Percentiles rank a stretch among this genome's conserved stretches.
Conservation (phyloP, 2,888 invertebrate species). For the Rotaria sp. region DNA sequence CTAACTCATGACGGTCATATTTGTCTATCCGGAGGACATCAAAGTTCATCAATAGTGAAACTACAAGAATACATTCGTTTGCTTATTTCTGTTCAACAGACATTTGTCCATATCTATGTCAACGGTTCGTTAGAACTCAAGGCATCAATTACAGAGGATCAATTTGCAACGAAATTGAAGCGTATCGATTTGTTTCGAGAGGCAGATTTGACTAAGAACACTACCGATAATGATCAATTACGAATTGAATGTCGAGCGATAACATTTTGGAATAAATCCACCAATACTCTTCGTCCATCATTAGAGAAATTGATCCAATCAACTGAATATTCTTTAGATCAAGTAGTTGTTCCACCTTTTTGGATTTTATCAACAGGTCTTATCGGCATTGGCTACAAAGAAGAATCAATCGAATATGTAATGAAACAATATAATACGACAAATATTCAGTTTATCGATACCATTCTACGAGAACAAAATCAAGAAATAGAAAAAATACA, state of each 20-base stretch:
- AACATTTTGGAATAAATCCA: not conserved
- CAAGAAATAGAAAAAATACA: not conserved
- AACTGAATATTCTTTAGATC: not conserved
- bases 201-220: not conserved
- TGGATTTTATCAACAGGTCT: not conserved
- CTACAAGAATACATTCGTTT: not conserved
- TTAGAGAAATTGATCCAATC: not conserved
- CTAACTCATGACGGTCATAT: not conserved
- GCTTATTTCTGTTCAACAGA: not conserved
- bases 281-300: not conserved
- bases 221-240: not conserved
- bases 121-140: not conserved
- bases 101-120: not conserved
- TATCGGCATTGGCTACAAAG: not conserved
- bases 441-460: not conserved
- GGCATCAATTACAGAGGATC: not conserved
- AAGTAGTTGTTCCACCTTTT: not conserved
- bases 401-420: not conserved
- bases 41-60: not conserved
- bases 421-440: not conserved
- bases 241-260: not conserved
- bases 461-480: not conserved
- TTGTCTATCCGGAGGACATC: not conserved
- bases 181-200: not conserved
- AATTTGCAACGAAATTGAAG: not conserved